Conservation (phyloP, 2,888 invertebrate genomes). For the Thecocarcelia acutangulata region DNA sequence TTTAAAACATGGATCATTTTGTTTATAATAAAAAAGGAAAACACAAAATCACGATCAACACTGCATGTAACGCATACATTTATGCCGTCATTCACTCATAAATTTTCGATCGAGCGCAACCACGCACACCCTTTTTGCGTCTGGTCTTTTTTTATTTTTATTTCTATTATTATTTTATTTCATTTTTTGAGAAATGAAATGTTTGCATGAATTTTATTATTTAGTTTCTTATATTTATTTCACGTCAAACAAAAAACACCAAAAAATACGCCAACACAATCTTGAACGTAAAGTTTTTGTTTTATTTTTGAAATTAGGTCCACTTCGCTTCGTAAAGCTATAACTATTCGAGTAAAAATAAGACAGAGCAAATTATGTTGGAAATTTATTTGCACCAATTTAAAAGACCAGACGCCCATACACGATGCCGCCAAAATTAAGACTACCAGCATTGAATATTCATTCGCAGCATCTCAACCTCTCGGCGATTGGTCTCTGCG, state of each 20-base stretch:
- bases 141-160: slow-evolving; percentile 45
- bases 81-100: slow-evolving; percentile 31
- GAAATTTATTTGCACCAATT: slow-evolving; percentile 38
- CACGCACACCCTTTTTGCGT: slow-evolving; percentile 45
- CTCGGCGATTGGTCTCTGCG: slow-evolving; percentile 26
- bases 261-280: slow-evolving; percentile 61
- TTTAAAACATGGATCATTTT: slow-evolving; percentile 21
- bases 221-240: slow-evolving; percentile 48
- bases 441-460: slow-evolving; percentile 72
- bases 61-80: slow-evolving; percentile 43
- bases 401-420: slow-evolving; percentile 73
- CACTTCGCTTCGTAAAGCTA: slow-evolving; percentile 56
- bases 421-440: slow-evolving; percentile 78
- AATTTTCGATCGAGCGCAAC: slow-evolving; percentile 22
- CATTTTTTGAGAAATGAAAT: slow-evolving; percentile 39
- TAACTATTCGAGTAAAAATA: slow-evolving; percentile 37
- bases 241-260: slow-evolving; percentile 46
- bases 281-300: slow-evolving; percentile 42
- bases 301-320: slow-evolving; percentile 60
- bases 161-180: slow-evolving; percentile 30
- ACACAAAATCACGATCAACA: slow-evolving; percentile 64
- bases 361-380: slow-evolving; percentile 38
- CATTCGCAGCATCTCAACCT: slow-evolving; percentile 50
- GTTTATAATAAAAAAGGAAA: slow-evolving; percentile 41
- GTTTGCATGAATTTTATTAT: slow-evolving; percentile 53